These are phyloP conservation scores for Erpobdella octoculata DNA, from an alignment of 2,888 invertebrate species.

Conservation along the genomic window DNA sequence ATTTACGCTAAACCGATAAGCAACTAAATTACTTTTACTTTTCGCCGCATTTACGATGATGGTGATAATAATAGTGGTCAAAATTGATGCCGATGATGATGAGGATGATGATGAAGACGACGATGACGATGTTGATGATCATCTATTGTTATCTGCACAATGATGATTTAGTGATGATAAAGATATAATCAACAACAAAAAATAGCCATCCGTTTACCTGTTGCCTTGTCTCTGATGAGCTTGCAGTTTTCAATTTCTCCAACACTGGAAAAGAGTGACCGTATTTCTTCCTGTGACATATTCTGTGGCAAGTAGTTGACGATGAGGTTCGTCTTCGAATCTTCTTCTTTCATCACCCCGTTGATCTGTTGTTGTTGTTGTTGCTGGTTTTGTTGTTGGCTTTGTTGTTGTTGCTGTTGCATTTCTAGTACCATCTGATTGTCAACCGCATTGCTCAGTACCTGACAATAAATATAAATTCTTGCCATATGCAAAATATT, in stretches of 20 bases:
- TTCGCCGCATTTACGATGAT: neutral
- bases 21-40: too few relatives aligned
- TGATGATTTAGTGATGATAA: neutral
- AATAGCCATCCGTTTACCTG: slow-evolving; percentile 62
- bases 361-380: slow-evolving; percentile 26
- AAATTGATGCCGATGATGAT: neutral
- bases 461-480: slow-evolving; percentile 14
- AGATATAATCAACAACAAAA: neutral
- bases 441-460: slow-evolving; percentile 22
- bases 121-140: neutral
- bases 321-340: slow-evolving; percentile 49
- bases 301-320: slow-evolving; percentile 58
- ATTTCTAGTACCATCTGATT: slow-evolving; percentile 27
- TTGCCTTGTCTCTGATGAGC: slow-evolving; percentile 92
- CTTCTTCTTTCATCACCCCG: slow-evolving; percentile 27
- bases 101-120: neutral
- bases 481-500: too few relatives aligned
- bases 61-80: neutral
- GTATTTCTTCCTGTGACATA: slow-evolving; percentile 98
- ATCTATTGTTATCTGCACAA: neutral
- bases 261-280: slow-evolving; percentile 91
- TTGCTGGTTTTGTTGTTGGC: slow-evolving; percentile 17
- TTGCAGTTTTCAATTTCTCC: slow-evolving; percentile 99
- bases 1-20: too few relatives aligned
- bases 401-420: slow-evolving; percentile 29